Evolutionary conservation across 1,140 invertebrate species (phyloP).

Genomic region (Pseudoatta argentina): DNA sequence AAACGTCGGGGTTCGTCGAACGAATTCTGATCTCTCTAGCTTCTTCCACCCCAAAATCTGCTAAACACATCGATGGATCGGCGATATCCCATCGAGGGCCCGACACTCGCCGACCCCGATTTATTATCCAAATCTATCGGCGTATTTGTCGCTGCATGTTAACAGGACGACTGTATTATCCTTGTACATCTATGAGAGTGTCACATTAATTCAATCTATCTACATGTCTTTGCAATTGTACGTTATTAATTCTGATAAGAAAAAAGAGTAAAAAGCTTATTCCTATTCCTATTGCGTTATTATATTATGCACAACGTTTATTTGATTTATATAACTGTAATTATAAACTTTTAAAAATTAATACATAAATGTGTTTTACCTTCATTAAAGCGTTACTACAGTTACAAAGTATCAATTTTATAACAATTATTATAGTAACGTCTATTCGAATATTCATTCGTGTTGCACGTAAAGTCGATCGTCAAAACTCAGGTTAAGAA

Average conservation of each 20-base stretch:
- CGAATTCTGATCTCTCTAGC: conserved; percentile 53
- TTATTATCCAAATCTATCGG: conserved; percentile 44
- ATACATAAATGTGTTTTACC: neutral
- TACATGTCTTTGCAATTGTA: neutral
- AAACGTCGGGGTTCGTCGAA: conserved; percentile 62
- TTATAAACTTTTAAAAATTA: neutral
- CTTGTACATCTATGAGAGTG: neutral
- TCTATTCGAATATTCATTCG: neutral
- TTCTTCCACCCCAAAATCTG: conserved; percentile 68
- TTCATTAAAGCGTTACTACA: neutral
- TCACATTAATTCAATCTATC: neutral
- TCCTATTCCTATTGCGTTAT: neutral
- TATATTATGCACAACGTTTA: neutral
- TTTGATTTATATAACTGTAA: neutral
- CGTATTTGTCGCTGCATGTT: conserved; percentile 42
- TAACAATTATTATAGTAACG: too few species aligned
- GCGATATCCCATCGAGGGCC: conserved; percentile 51
- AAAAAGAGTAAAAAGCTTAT: neutral
- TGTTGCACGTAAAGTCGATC: conserved; percentile 24
- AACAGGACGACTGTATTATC: conserved; percentile 29
- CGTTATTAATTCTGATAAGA: neutral
- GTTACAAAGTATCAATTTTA: neutral
- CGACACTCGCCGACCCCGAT: conserved; percentile 46
- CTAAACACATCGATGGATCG: conserved; percentile 63
- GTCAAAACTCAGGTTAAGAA: conserved; percentile 33